Evolutionary conservation across 2,113 vertebrate species (phyloP).

Genomic region (Pedionomus torquatus): DNA sequence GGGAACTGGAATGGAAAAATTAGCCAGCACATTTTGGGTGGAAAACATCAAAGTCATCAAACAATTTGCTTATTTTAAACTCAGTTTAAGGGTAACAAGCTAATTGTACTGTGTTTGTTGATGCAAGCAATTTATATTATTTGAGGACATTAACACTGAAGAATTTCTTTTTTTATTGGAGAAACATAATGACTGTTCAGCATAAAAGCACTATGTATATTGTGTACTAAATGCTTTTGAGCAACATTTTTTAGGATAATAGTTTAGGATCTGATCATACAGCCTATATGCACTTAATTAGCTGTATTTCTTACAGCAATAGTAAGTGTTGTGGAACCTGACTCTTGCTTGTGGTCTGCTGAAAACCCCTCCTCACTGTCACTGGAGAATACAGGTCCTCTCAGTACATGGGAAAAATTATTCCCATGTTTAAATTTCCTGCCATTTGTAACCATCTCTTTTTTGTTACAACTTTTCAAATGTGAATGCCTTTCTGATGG

Average conservation of each 20-base stretch:
- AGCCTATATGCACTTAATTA: not conserved
- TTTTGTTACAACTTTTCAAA: not conserved
- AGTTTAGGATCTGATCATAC: not conserved
- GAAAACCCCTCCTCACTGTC: not conserved
- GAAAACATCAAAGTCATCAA: conserved; percentile 85
- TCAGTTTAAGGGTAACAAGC: conserved; percentile 77
- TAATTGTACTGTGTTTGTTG: conserved; percentile 76
- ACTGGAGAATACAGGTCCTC: not conserved
- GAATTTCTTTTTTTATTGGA: not conserved
- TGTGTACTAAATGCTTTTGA: not conserved
- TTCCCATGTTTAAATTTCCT: not conserved
- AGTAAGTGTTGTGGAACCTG: not conserved
- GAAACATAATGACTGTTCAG: not conserved
- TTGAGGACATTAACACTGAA: conserved; percentile 34
- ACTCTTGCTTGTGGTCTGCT: not conserved
- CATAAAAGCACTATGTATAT: not conserved
- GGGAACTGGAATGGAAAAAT: conserved; percentile 85
- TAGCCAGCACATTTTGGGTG: conserved; percentile 85
- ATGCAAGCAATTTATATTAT: conserved; percentile 62
- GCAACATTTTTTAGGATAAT: not conserved
- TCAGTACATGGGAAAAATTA: not conserved
- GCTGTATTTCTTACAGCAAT: not conserved
- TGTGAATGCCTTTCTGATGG: conserved; percentile 10
- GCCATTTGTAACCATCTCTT: not conserved
- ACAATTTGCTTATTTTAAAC: conserved; percentile 83